Evolutionary conservation across 1,140 invertebrate genomes (phyloP).

Genomic region (Drosophila subpulchrella): DNA sequence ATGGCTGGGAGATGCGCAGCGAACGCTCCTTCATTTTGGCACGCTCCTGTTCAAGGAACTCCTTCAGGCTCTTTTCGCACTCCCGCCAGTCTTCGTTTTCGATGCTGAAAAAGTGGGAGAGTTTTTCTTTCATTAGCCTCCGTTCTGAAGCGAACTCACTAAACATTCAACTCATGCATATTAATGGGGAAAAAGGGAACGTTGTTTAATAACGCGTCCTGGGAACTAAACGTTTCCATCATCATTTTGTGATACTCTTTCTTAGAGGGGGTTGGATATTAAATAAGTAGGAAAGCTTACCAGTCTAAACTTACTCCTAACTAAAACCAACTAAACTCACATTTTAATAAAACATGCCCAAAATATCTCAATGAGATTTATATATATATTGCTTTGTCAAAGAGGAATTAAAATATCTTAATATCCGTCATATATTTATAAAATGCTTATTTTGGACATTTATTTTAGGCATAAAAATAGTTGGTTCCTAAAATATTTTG

Average conservation of each 20-base stretch:
- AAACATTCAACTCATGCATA: conserved; percentile 59
- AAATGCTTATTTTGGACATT: too few species aligned
- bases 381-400: neutral
- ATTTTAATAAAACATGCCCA: neutral
- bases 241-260: conserved; percentile 21
- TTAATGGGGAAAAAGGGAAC: conserved; percentile 41
- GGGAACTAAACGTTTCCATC: conserved; percentile 2
- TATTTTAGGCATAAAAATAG: too few species aligned
- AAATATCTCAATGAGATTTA: neutral
- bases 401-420: neutral
- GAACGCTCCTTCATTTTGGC: conserved; percentile 81
- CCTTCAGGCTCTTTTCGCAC: conserved; percentile 78
- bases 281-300: too few species aligned
- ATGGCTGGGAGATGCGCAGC: conserved; percentile 62
- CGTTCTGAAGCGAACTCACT: conserved; percentile 25
- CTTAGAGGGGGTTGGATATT: neutral
- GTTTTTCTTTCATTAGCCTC: conserved; percentile 41
- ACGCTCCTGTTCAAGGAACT: conserved; percentile 76
- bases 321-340: neutral
- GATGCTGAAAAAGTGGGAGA: conserved; percentile 45
- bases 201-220: conserved; percentile 19
- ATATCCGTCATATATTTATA: neutral
- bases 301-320: neutral
- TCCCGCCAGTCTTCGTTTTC: conserved; percentile 80
- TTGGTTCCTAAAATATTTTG: too few species aligned